Percentiles rank a stretch among this genome's conserved stretches.
These are phyloP conservation scores for Rhodophaea formosa DNA, from an alignment of 2,888 invertebrate species.

Conservation along the genomic window DNA sequence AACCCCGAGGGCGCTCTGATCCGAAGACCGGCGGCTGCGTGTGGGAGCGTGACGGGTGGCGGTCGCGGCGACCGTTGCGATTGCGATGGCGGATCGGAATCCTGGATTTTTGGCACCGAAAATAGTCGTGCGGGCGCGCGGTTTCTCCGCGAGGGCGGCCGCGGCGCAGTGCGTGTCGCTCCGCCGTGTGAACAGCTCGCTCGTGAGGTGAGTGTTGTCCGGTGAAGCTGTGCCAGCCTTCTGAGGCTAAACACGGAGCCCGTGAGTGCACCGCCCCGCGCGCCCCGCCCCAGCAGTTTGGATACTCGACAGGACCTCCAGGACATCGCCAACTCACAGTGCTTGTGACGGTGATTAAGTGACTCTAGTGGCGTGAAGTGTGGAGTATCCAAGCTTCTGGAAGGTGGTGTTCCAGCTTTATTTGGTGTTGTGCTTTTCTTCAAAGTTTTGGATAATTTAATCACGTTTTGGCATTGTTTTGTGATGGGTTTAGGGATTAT, in stretches of 20 bases:
- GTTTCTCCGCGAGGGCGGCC: constrained; percentile 60
- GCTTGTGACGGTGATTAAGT: constrained; percentile 26
- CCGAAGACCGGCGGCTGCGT: constrained; percentile 36
- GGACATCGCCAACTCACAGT: constrained; percentile 27
- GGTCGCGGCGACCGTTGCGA: constrained; percentile 48
- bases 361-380: constrained; percentile 38
- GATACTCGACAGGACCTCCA: constrained; percentile 53
- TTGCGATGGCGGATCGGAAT: constrained; percentile 66
- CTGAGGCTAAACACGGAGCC: neutral
- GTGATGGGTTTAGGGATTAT: neutral
- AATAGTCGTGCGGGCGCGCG: constrained; percentile 76
- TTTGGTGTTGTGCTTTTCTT: constrained; percentile 47
- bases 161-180: constrained; percentile 79
- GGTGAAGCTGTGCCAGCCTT: constrained; percentile 26
- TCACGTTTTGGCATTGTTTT: constrained; percentile 2
- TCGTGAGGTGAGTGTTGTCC: constrained; percentile 69
- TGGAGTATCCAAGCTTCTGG: constrained; percentile 65
- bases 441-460: constrained; percentile 26
- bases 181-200: constrained; percentile 80
- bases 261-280: constrained; percentile 25
- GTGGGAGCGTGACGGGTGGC: constrained; percentile 62
- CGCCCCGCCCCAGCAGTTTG: constrained; percentile 46
- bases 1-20: constrained; percentile 29
- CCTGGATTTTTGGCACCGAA: constrained; percentile 80
- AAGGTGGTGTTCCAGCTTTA: constrained; percentile 36